Evolutionary conservation across 2,113 vertebrate genomes (phyloP), one percentile per base, ranked within the genome.

Genomic region (Gobius niger): DNA sequence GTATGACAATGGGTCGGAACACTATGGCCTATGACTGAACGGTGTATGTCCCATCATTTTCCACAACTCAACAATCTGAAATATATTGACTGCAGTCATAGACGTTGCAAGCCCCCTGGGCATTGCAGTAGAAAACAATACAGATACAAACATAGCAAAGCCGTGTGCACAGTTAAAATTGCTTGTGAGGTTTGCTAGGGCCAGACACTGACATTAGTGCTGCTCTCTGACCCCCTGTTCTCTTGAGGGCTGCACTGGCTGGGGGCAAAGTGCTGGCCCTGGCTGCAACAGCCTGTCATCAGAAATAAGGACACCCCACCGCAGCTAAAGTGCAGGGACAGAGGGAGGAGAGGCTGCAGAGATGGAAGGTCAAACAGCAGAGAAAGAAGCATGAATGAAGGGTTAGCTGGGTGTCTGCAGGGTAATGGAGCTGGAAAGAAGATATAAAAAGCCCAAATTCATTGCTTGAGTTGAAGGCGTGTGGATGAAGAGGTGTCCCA

Each of bases 261-360:
- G 56, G 61, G 75, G 81, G 74, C 73, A 84, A 77, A 85, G 78
- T 76, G 73, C 65, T 73, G 77, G 77, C 65, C 78, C 62, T 11
- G 76, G 60, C 85, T 85, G 83, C 80, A 82, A 68, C 62, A 47
- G 68, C 82, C 79, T 82, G 74, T 80, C 85, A 80, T 82, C 76
- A 80, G 75, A 78, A 80, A 87, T 87, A 82, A 90, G 85, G 76
- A 77, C 77, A 71, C 70, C 65, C 84, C 83, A 82, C 65, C 51
- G 56, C 41, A 57, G 80, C 67, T 54, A 44, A 49, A 66, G 70
- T 70, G 16, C 62, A 70, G 72, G 63, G 67, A 77, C 63, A 14
- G 77, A 72, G 70, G 71, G 73, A 80, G 73, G 70, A 63, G 69
- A 70, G 76, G 70, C 72, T 70, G 69, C n/a, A 40, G 51, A 65